Percentiles rank a stretch among this genome's conserved stretches.
Evolutionary conservation across 1,140 invertebrate genomes (phyloP).

Genomic region (Reticulitermes speratus): DNA sequence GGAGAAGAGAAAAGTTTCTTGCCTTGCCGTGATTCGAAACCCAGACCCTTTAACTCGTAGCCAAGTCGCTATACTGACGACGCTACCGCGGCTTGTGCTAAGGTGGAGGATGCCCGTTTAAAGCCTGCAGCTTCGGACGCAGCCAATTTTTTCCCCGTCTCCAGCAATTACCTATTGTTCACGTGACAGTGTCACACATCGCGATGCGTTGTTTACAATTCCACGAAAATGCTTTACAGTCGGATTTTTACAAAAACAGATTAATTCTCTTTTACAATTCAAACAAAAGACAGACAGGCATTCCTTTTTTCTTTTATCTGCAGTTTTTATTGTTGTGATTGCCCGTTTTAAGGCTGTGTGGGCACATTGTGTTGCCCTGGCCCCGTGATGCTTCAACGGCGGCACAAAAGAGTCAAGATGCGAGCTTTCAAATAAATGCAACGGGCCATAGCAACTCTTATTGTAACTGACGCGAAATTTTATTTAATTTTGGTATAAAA

Average conservation of each 20-base stretch:
- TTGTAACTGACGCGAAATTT: background rate
- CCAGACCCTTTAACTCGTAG: too few species aligned
- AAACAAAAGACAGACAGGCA: background rate
- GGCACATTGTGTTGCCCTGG: background rate
- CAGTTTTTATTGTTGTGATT: constrained; percentile 22
- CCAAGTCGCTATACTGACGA: too few species aligned
- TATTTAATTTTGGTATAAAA: background rate
- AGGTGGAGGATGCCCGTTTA: background rate
- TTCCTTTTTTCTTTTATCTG: background rate
- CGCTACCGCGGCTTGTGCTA: too few species aligned
- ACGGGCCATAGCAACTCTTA: background rate
- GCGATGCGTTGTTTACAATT: background rate
- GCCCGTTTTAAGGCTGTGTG: background rate
- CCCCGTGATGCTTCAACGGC: background rate
- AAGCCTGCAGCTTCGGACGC: background rate
- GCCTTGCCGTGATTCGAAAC: too few species aligned
- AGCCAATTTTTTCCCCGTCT: background rate
- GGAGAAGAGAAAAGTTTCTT: too few species aligned
- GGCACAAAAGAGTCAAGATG: background rate
- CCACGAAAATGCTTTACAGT: constrained; percentile 2
- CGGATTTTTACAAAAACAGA: background rate
- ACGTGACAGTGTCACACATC: background rate
- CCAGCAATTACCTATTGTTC: background rate
- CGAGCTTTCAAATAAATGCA: background rate
- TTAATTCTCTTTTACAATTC: constrained; percentile 4